phyloP scores from a whole-genome alignment of 1,140 invertebrate species.

The Epicauta chinensis region DNA sequence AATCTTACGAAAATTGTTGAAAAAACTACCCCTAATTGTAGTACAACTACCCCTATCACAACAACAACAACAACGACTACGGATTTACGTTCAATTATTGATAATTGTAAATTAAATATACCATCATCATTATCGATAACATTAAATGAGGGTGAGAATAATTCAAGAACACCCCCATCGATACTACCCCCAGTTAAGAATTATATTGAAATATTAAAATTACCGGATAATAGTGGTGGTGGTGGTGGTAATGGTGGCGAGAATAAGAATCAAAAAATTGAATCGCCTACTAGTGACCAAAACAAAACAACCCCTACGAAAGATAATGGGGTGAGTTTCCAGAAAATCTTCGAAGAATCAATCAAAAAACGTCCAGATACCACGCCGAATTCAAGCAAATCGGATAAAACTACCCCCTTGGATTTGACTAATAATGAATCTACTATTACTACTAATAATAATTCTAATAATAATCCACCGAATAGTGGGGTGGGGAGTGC shows the following conservation, averaged over 20 bases:
- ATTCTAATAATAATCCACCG: not conserved
- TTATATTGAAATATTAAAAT: conserved; percentile 54
- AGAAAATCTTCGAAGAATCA: conserved; percentile 41
- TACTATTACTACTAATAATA: not conserved
- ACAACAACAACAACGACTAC: conserved; percentile 27
- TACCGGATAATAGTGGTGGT: conserved; percentile 42
- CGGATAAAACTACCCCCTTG: not conserved
- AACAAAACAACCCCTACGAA: not conserved
- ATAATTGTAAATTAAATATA: conserved; percentile 54
- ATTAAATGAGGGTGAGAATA: conserved; percentile 41
- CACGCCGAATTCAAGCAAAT: not conserved
- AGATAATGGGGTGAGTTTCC: conserved; percentile 29
- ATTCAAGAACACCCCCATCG: conserved; percentile 14
- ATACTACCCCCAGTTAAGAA: conserved; percentile 51
- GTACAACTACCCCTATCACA: conserved; percentile 24
- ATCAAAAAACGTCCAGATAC: conserved; percentile 28
- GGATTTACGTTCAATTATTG: conserved; percentile 44
- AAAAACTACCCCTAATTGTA: not conserved
- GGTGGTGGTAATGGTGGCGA: not conserved
- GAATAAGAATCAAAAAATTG: conserved; percentile 3
- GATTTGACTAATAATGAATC: conserved; percentile 4
- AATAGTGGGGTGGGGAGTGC: no score
- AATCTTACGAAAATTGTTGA: conserved; percentile 20
- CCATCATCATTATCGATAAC: conserved; percentile 54
- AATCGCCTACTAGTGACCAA: not conserved